These are phyloP conservation scores for Micropoecilia bifurca DNA, from an alignment of 2,797 vertebrate genomes.

Conservation along the genomic window DNA sequence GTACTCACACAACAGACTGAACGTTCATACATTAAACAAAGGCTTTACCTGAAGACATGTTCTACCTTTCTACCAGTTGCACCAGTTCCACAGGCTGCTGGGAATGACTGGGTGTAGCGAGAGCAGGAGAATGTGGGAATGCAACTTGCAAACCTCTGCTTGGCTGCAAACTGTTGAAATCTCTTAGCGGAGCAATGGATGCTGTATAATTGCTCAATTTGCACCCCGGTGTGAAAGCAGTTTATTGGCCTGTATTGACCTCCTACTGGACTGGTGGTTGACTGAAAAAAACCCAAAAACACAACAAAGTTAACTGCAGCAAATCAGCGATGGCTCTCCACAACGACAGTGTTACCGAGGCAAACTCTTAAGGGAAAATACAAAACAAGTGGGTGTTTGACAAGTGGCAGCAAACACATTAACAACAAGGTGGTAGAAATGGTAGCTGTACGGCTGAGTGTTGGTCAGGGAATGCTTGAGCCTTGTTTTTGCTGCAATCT, in stretches of 20 bases:
- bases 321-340: conserved; percentile 75
- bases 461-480: conserved; percentile 53
- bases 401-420: conserved; percentile 76
- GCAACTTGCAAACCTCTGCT: neutral
- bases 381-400: conserved; percentile 81
- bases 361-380: conserved; percentile 72
- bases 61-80: neutral
- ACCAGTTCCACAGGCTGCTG: neutral
- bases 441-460: conserved; percentile 48
- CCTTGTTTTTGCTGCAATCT: conserved; percentile 20
- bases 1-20: neutral
- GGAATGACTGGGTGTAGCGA: neutral
- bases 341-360: conserved; percentile 49
- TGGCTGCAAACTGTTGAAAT: neutral
- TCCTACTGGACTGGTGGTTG: conserved; percentile 48
- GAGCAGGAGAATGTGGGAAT: neutral
- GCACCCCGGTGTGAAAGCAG: conserved; percentile 38
- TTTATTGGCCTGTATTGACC: conserved; percentile 56
- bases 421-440: conserved; percentile 74
- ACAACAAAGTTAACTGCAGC: conserved; percentile 72
- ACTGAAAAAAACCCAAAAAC: conserved; percentile 49
- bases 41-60: neutral
- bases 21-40: neutral
- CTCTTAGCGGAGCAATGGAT: conserved; percentile 5
- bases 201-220: conserved; percentile 19